A percentile compares a stretch with the other conserved stretches of the same genome.
Evolutionary conservation across 2,888 invertebrate species (phyloP).

Genomic region (Volucella inflata): DNA sequence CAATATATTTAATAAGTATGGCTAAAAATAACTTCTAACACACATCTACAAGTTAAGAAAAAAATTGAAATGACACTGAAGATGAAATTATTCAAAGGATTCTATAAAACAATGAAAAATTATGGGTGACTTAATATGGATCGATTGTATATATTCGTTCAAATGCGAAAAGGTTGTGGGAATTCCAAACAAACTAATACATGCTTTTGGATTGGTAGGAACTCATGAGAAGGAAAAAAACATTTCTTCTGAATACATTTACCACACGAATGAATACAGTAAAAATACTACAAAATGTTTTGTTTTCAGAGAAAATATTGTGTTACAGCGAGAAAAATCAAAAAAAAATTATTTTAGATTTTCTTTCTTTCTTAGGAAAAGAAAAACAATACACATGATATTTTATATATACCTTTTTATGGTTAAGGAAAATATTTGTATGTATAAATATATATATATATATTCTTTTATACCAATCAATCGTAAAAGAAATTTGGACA

Average conservation of each 20-base stretch:
- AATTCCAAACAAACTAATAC: not conserved
- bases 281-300: not conserved
- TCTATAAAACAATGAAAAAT: not conserved
- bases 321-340: slow-evolving; percentile 1
- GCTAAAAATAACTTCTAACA: too few relatives aligned
- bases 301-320: slow-evolving; percentile 6
- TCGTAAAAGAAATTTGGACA: slow-evolving; percentile 11
- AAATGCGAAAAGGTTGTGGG: slow-evolving; percentile 12
- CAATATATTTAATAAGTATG: too few relatives aligned
- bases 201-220: not conserved
- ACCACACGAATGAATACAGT: slow-evolving; percentile 9
- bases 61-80: not conserved
- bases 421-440: too few relatives aligned
- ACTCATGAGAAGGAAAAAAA: not conserved
- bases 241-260: slow-evolving; percentile 11
- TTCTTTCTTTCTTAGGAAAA: not conserved
- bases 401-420: too few relatives aligned
- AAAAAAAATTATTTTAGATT: not conserved
- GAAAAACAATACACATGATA: not conserved
- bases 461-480: slow-evolving; percentile 21
- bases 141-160: not conserved
- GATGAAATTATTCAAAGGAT: slow-evolving; percentile 27
- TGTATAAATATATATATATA: too few relatives aligned
- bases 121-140: slow-evolving; percentile 22
- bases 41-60: not conserved